Evolutionary conservation across 2,888 invertebrate species (phyloP), one percentile per base, ranked within the genome.

Genomic region (Stegophylla sp.): DNA sequence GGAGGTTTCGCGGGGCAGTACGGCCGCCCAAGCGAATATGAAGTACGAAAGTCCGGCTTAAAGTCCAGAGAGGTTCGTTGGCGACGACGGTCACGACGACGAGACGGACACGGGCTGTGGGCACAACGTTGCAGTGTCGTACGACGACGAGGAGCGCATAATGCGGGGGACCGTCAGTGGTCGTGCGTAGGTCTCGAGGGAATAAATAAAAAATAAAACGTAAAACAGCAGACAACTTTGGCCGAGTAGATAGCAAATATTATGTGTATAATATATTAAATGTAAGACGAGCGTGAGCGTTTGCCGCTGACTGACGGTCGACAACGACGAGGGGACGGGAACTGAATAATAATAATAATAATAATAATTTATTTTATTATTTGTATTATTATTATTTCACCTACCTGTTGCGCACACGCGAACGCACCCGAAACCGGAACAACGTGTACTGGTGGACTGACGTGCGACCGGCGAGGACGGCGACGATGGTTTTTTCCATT

Each of bases 341-440:
- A 23, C 53, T n/a, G 17, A 20, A 20, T 1, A 9, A 20, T n/a
- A 15, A 51, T 23, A 20, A 9, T 20, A n/a, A n/a, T n/a, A n/a
- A n/a, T n/a, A n/a, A n/a, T n/a, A n/a, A n/a, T n/a, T n/a, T n/a
- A n/a, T n/a, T n/a, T n/a, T 34, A 5, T 34, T 34, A 34, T 34
- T 34, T 5, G 3, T 34, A 34, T 34, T 34, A 34, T 7, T 34
- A 34, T 34, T 34, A 34, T 34, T 34, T 34, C 34, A 34, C 34
- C 34, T 34, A 34, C 34, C 34, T 34, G 34, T 34, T 34, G n/a
- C n/a, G n/a, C 28, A 69, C 45, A 45, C 15, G 20, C 69, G n/a
- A 51, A 53, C 69, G 51, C 69, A 51, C 69, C 69, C 51, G 69
- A 69, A 69, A 69, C 69, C 69, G 69, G 69, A 69, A 69, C 69